A percentile compares a stretch with the other conserved stretches of the same genome.
These are phyloP conservation scores for Amaurobius ferox DNA, from an alignment of 2,888 invertebrate species.

Conservation along the genomic window DNA sequence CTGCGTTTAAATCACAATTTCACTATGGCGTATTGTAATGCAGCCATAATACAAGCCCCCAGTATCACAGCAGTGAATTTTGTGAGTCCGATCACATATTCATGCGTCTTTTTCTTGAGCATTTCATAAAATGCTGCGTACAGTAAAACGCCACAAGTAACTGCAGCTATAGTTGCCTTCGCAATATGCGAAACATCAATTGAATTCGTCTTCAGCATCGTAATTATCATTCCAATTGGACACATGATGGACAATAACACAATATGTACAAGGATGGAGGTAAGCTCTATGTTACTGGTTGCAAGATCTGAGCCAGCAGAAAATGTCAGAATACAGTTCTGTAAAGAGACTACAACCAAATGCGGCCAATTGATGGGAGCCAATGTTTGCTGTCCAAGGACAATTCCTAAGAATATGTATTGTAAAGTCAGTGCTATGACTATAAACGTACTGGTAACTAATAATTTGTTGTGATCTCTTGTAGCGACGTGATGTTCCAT, in stretches of 20 bases:
- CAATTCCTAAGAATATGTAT: constrained; percentile 90
- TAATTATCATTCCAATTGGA: constrained; percentile 81
- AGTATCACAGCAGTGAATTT: constrained; percentile 37
- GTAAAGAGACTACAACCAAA: constrained; percentile 89
- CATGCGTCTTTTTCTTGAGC: constrained; percentile 33
- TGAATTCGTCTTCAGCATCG: constrained; percentile 35
- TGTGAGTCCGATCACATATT: background rate
- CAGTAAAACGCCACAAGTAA: constrained; percentile 69
- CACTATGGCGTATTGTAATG: constrained; percentile 22
- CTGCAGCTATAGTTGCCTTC: constrained; percentile 33
- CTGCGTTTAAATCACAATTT: too few relatives aligned
- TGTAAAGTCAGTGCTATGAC: constrained; percentile 90
- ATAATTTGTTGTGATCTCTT: background rate
- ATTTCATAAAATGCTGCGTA: constrained; percentile 73
- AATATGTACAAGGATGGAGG: constrained; percentile 79
- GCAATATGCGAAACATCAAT: constrained; percentile 17
- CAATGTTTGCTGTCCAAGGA: constrained; percentile 86
- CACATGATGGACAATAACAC: constrained; percentile 87
- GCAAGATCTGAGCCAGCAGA: constrained; percentile 90
- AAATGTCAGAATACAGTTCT: constrained; percentile 91
- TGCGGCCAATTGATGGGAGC: constrained; percentile 86
- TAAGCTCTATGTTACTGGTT: constrained; percentile 80
- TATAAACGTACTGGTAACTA: constrained; percentile 81
- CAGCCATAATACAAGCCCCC: constrained; percentile 30
- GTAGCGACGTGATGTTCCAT: background rate